These are phyloP conservation scores for Peromyscus maniculatus DNA, from an alignment of 2,113 vertebrate species.

Conservation along the genomic window DNA sequence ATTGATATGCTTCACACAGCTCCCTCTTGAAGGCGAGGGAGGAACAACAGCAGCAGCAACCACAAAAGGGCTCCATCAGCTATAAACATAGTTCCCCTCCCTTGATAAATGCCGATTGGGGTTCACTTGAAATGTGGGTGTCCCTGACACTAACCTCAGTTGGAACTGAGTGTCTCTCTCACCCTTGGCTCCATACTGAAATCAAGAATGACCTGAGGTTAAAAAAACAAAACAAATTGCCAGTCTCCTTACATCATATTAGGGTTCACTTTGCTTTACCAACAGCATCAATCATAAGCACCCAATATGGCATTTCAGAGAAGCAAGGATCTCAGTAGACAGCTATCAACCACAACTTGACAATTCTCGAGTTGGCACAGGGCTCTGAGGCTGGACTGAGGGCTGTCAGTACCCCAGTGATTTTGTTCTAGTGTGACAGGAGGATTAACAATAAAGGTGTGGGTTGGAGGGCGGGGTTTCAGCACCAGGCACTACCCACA, in stretches of 20 bases:
- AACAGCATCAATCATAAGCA: neutral
- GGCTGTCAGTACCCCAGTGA: neutral
- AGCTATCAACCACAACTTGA: neutral
- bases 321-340: neutral
- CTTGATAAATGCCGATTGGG: neutral
- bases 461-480: neutral
- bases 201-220: neutral
- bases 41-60: neutral
- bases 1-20: constrained; percentile 45
- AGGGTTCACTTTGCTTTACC: neutral
- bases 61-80: neutral
- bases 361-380: neutral
- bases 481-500: neutral
- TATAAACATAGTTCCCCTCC: neutral
- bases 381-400: constrained; percentile 15
- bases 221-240: neutral
- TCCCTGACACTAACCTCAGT: neutral
- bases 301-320: neutral
- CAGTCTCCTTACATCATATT: neutral
- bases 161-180: neutral
- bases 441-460: neutral
- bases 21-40: constrained; percentile 27
- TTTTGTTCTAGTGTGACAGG: neutral
- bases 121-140: neutral
- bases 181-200: constrained; percentile 10